Conservation (phyloP, 1,140 invertebrate genomes). For the Bombus huntii region DNA sequence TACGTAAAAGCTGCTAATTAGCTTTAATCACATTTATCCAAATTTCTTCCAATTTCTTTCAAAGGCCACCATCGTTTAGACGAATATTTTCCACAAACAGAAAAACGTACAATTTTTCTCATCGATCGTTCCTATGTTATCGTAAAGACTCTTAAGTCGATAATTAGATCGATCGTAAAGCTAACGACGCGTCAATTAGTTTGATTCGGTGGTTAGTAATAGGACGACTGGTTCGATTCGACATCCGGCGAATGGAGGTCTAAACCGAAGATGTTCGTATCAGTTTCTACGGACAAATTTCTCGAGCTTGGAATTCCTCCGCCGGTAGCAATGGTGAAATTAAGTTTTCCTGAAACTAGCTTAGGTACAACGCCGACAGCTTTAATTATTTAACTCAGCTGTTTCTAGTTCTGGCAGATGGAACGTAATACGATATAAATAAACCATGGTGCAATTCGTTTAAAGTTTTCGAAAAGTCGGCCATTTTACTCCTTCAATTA, state of each 20-base stretch:
- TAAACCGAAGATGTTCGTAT: not conserved
- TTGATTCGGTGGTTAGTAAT: not conserved
- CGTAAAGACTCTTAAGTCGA: no score
- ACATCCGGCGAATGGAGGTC: not conserved
- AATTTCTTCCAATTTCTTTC: no score
- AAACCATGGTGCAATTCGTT: not conserved
- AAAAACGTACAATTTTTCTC: not conserved
- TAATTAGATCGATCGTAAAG: not conserved
- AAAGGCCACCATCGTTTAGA: no score
- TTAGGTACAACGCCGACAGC: not conserved
- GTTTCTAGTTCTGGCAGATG: not conserved
- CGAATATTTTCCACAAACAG: no score
- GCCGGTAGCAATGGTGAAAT: not conserved
- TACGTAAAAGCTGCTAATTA: no score
- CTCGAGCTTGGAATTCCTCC: not conserved
- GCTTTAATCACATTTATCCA: no score
- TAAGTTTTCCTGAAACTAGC: conserved; percentile 2
- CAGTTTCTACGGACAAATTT: not conserved
- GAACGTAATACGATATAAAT: not conserved
- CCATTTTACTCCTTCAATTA: not conserved
- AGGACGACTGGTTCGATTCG: not conserved
- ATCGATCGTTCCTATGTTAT: not conserved
- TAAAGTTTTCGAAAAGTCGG: no score
- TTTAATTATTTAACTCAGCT: conserved; percentile 16
- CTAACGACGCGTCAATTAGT: not conserved